phyloP scores from a whole-genome alignment of 2,888 invertebrate species.

The Protonemura montana region DNA sequence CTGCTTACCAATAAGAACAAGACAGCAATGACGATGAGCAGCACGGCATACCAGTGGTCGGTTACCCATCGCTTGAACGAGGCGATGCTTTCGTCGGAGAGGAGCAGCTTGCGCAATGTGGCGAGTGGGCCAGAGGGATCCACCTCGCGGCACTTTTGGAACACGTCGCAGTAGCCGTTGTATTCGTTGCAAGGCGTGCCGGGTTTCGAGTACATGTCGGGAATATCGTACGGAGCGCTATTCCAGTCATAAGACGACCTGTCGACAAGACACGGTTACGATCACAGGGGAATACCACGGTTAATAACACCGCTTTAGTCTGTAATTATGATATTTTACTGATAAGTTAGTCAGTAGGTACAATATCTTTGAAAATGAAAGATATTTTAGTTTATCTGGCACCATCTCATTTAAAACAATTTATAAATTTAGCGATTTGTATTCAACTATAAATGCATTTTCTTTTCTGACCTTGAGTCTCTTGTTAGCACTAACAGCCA shows the following conservation, averaged over 20 bases:
- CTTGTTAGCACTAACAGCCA: no score
- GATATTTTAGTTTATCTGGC: no score
- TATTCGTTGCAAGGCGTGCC: slow-evolving; percentile 95
- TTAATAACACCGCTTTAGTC: no score
- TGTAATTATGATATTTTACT: no score
- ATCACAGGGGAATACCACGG: no score
- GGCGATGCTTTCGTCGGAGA: slow-evolving; percentile 89
- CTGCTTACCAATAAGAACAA: slow-evolving; percentile 77
- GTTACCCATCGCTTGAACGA: slow-evolving; percentile 87
- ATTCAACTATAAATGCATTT: no score
- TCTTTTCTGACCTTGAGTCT: no score
- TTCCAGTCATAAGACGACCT: slow-evolving; percentile 92
- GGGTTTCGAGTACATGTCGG: slow-evolving; percentile 91
- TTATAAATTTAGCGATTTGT: no score
- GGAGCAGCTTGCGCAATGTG: slow-evolving; percentile 82
- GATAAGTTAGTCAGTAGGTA: no score
- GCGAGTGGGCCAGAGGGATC: slow-evolving; percentile 93
- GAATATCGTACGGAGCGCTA: slow-evolving; percentile 86
- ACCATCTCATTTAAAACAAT: no score
- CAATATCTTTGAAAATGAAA: no score
- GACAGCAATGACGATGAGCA: slow-evolving; percentile 76
- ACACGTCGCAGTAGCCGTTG: slow-evolving; percentile 82
- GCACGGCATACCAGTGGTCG: slow-evolving; percentile 90
- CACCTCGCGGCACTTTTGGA: slow-evolving; percentile 85
- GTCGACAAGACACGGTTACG: slow-evolving; percentile 42